Evolutionary conservation across 2,888 invertebrate species (phyloP).

Genomic region (Idaea biselata): DNA sequence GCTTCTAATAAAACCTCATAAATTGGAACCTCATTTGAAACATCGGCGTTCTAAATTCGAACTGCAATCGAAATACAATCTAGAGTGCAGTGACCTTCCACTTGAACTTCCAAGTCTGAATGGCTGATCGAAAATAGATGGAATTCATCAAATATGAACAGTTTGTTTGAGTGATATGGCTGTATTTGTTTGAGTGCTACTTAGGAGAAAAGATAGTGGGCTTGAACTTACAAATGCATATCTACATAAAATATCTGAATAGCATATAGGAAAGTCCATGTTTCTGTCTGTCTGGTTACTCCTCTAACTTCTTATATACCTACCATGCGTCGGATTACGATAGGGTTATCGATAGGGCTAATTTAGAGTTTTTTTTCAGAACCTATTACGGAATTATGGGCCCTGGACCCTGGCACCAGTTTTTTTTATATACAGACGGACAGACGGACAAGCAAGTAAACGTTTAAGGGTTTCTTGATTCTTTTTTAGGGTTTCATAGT

Average conservation of each 20-base stretch:
- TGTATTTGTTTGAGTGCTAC: neutral
- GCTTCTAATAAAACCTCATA: neutral
- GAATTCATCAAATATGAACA: constrained; percentile 1
- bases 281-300: no score
- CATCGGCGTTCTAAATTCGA: neutral
- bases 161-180: neutral
- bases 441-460: no score
- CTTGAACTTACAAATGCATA: neutral
- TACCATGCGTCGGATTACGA: no score
- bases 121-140: neutral
- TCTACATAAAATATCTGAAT: constrained; percentile 1
- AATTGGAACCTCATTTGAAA: neutral
- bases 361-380: no score
- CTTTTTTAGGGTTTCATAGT: no score
- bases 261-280: neutral
- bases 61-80: neutral
- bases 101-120: neutral
- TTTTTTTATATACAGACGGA: no score
- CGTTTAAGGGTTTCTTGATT: no score
- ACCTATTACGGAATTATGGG: no score
- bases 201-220: neutral
- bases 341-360: no score
- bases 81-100: constrained; percentile 1
- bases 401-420: no score
- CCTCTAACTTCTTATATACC: no score